Evolutionary conservation across 2,113 vertebrate species (phyloP).

Genomic region (Patagioenas fasciata): DNA sequence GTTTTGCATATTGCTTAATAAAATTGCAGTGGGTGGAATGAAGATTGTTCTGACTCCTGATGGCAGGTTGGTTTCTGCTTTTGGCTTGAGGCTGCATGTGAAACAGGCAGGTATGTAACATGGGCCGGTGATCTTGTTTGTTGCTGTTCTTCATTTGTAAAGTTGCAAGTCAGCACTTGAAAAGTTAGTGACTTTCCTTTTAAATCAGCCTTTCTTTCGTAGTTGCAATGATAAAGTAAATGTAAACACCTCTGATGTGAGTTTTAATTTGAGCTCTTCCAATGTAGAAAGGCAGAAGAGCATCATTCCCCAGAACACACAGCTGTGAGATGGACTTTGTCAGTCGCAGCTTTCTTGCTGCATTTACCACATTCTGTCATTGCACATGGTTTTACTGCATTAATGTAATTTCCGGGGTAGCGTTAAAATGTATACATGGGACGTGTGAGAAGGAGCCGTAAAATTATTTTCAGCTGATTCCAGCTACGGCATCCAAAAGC

Average conservation of each 20-base stretch:
- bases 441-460: neutral
- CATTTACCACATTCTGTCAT: neutral
- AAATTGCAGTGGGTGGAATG: neutral
- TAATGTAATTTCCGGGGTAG: neutral
- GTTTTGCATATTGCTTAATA: conserved; percentile 11
- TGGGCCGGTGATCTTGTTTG: neutral
- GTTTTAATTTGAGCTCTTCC: neutral
- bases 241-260: neutral
- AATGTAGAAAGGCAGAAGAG: neutral
- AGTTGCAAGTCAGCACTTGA: neutral
- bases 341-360: neutral
- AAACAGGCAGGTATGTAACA: neutral
- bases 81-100: neutral
- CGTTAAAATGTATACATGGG: neutral
- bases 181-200: neutral
- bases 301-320: neutral
- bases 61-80: neutral
- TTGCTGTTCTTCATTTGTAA: neutral
- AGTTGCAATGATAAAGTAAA: neutral
- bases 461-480: neutral
- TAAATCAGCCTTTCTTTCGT: neutral
- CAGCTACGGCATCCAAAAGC: neutral
- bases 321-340: neutral
- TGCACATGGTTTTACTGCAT: neutral
- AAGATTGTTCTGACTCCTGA: neutral